phyloP scores from a whole-genome alignment of 2,888 invertebrate species.

The Laspeyria flexula region DNA sequence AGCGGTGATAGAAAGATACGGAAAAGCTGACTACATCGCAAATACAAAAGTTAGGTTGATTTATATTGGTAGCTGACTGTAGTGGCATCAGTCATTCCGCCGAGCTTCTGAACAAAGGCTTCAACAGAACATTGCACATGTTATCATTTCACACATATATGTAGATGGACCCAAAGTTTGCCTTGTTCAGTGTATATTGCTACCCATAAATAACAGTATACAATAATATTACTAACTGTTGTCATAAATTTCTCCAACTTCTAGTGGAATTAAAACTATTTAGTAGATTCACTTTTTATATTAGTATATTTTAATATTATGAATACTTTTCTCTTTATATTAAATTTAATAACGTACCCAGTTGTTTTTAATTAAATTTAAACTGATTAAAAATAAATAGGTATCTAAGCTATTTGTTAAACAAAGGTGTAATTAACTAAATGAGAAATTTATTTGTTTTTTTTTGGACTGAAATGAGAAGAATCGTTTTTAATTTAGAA shows the following conservation, averaged over 20 bases:
- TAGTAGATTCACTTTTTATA: background rate
- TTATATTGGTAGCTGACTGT: slow-evolving; percentile 39
- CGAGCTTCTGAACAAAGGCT: slow-evolving; percentile 2
- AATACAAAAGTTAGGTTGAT: slow-evolving; percentile 42
- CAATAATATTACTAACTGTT: background rate
- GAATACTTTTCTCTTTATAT: no score
- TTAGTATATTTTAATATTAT: no score
- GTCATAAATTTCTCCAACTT: background rate
- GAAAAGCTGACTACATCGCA: slow-evolving; percentile 28
- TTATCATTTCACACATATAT: background rate
- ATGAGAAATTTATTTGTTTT: no score
- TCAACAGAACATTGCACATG: slow-evolving; percentile 9
- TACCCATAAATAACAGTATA: slow-evolving; percentile 13
- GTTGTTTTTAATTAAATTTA: no score
- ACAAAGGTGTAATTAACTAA: no score
- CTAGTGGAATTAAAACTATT: background rate
- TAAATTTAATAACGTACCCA: no score
- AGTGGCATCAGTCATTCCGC: slow-evolving; percentile 19
- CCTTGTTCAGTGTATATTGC: slow-evolving; percentile 20
- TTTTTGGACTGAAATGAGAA: no score
- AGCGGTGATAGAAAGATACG: slow-evolving; percentile 20
- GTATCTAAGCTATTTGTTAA: no score
- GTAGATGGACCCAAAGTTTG: slow-evolving; percentile 9
- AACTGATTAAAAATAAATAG: no score
- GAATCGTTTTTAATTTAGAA: no score